These are phyloP conservation scores for Hipparchia sbordonii DNA, from an alignment of 2,888 invertebrate species.

Conservation along the genomic window DNA sequence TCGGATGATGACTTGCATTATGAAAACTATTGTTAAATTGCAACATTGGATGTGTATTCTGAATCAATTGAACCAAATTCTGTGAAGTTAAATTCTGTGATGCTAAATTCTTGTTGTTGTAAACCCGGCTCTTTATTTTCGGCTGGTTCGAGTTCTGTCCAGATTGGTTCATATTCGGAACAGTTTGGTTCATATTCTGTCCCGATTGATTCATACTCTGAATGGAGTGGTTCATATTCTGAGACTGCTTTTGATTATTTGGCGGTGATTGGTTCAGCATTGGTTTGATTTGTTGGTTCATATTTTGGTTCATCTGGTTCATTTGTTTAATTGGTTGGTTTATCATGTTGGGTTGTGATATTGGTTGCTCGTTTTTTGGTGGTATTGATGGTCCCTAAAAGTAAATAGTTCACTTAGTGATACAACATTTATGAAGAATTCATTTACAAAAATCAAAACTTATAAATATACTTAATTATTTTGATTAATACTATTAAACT, in stretches of 20 bases:
- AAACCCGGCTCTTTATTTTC: slow-evolving; percentile 57
- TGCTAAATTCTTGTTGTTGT: slow-evolving; percentile 58
- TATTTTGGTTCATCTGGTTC: slow-evolving; percentile 45
- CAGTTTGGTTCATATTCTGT: slow-evolving; percentile 28
- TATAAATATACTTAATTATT: neutral
- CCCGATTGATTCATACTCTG: slow-evolving; percentile 29
- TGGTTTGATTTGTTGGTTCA: slow-evolving; percentile 13
- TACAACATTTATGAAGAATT: neutral
- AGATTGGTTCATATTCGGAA: slow-evolving; percentile 27
- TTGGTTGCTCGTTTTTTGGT: slow-evolving; percentile 55
- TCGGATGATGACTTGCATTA: slow-evolving; percentile 74
- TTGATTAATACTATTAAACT: slow-evolving; percentile 10
- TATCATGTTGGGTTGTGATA: slow-evolving; percentile 46
- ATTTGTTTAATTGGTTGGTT: slow-evolving; percentile 52
- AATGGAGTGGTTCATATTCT: slow-evolving; percentile 34
- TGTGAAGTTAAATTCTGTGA: slow-evolving; percentile 66
- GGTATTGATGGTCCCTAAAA: slow-evolving; percentile 60
- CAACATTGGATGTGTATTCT: slow-evolving; percentile 76
- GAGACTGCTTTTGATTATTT: slow-evolving; percentile 42
- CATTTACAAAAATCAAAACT: neutral
- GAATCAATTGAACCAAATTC: slow-evolving; percentile 75
- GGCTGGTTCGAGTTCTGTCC: slow-evolving; percentile 26
- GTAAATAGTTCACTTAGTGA: slow-evolving; percentile 11
- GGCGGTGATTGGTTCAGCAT: slow-evolving; percentile 51
- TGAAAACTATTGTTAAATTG: slow-evolving; percentile 68